These are phyloP conservation scores for Crotalus helleri DNA, from an alignment of 2,113 vertebrate species.

Conservation along the genomic window DNA sequence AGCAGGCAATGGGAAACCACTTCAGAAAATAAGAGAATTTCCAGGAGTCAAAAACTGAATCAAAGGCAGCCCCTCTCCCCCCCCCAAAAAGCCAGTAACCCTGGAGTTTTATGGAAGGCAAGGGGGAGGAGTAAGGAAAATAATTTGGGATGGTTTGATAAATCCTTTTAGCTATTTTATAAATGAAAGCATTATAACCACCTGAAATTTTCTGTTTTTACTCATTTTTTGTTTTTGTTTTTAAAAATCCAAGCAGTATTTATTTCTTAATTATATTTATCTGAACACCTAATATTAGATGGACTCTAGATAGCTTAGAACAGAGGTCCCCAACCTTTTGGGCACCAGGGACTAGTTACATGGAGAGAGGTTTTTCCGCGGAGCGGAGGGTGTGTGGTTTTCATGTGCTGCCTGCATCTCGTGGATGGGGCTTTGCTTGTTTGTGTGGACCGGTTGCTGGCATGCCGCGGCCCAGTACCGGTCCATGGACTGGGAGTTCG, in stretches of 20 bases:
- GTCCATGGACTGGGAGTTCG: no score
- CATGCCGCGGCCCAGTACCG: no score
- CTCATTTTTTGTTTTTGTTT: neutral
- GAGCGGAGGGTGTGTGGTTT: no score
- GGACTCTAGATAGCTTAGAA: neutral
- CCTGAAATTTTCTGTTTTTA: neutral
- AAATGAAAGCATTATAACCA: neutral
- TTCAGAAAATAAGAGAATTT: neutral
- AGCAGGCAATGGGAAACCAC: neutral
- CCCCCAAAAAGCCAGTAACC: neutral
- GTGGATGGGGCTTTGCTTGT: no score
- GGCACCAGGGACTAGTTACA: no score
- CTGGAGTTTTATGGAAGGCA: neutral
- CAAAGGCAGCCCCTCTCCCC: neutral
- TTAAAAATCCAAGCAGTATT: neutral
- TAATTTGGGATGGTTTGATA: neutral
- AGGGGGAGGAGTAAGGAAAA: neutral
- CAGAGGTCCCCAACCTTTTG: no score
- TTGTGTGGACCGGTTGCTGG: no score
- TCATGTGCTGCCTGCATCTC: no score
- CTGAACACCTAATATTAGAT: neutral
- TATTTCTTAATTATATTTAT: neutral
- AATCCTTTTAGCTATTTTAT: neutral
- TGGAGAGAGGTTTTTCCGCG: no score
- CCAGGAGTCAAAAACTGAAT: neutral